Percentiles rank a stretch among this genome's conserved stretches.
phyloP scores from a whole-genome alignment of 2,888 invertebrate genomes.

The Ectropis crepuscularia region DNA sequence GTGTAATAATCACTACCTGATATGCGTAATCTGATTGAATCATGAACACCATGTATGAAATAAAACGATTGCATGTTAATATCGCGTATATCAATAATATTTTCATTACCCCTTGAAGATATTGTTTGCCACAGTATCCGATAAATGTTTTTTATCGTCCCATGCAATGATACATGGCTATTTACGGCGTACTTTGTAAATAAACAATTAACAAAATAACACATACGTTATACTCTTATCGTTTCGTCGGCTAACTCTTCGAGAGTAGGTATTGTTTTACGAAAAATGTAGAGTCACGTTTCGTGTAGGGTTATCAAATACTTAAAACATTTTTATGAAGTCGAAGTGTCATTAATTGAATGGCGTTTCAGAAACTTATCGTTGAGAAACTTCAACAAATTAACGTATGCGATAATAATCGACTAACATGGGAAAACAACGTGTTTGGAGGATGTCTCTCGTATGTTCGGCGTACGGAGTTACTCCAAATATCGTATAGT shows the following conservation, averaged over 20 bases:
- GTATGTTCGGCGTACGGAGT: neutral
- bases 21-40: too few species aligned
- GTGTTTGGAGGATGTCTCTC: constrained; percentile 11
- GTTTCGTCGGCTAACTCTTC: constrained; percentile 10
- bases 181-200: constrained; percentile 14
- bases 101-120: constrained; percentile 4
- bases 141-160: constrained; percentile 7
- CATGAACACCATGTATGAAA: too few species aligned
- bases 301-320: constrained; percentile 20
- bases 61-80: too few species aligned
- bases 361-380: constrained; percentile 19
- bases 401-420: constrained; percentile 12
- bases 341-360: constrained; percentile 20
- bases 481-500: too few species aligned
- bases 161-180: constrained; percentile 9
- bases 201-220: constrained; percentile 5
- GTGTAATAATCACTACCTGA: too few species aligned
- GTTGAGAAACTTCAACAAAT: constrained; percentile 14
- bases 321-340: constrained; percentile 12
- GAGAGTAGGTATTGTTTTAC: constrained; percentile 8
- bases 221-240: constrained; percentile 11
- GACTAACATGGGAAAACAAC: constrained; percentile 16
- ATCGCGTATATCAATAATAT: neutral
- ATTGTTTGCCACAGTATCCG: constrained; percentile 2
- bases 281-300: constrained; percentile 9